These are phyloP conservation scores for Heteractis magnifica DNA, from an alignment of 92 coral and sea anemone species.

Conservation along the genomic window DNA sequence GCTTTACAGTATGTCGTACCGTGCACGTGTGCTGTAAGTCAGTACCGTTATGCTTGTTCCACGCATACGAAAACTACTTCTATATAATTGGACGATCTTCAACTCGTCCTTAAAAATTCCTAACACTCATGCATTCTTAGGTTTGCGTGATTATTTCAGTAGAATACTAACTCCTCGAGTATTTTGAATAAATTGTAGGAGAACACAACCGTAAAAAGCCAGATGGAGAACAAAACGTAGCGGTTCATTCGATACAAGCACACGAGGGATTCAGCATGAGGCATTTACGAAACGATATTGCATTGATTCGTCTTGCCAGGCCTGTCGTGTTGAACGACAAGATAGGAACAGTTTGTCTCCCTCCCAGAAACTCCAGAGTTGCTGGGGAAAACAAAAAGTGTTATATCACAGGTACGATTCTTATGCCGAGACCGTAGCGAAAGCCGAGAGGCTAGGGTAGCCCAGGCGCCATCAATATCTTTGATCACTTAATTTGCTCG, in stretches of 20 bases:
- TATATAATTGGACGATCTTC: too few species aligned
- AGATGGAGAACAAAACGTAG: constrained; percentile 37
- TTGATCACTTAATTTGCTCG: too few species aligned
- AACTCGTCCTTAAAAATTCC: too few species aligned
- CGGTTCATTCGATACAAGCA: constrained; percentile 35
- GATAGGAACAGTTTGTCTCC: constrained; percentile 60
- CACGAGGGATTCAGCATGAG: constrained; percentile 60
- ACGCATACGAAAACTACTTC: too few species aligned
- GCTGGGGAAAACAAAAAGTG: constrained; percentile 49
- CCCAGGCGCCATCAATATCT: neutral
- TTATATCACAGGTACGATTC: constrained; percentile 54
- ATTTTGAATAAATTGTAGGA: constrained; percentile 8
- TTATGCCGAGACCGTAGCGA: neutral
- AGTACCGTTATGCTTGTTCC: too few species aligned
- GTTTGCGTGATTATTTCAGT: neutral
- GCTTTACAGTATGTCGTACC: too few species aligned
- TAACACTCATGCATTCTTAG: neutral
- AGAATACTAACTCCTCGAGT: neutral
- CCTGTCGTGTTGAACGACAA: constrained; percentile 46
- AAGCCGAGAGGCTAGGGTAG: too few species aligned
- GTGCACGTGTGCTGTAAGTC: too few species aligned
- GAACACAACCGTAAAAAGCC: constrained; percentile 31
- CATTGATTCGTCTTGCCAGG: constrained; percentile 47
- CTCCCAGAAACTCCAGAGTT: constrained; percentile 33
- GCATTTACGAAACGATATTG: constrained; percentile 55